phyloP scores from a whole-genome alignment of 2,888 invertebrate species.

The Dioctria linearis region DNA sequence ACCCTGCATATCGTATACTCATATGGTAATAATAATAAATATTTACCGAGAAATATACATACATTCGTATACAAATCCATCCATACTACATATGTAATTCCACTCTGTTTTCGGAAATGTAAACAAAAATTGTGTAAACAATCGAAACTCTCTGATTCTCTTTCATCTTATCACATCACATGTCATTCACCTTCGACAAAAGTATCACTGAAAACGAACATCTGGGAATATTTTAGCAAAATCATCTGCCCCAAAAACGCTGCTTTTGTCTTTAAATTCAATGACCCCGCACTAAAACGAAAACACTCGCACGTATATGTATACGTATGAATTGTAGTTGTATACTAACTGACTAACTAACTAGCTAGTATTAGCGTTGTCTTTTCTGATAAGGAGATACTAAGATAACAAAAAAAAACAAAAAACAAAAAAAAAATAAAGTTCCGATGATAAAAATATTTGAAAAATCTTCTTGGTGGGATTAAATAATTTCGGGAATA shows the following conservation, averaged over 20 bases:
- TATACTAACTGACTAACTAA: too few species aligned
- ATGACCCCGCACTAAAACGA: conserved; percentile 41
- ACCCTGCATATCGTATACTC: not conserved
- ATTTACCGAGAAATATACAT: not conserved
- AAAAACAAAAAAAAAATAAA: not conserved
- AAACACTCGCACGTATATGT: not conserved
- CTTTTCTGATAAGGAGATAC: conserved; percentile 30
- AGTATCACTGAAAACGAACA: conserved; percentile 3
- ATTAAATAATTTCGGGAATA: not conserved
- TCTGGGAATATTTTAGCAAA: conserved; percentile 40
- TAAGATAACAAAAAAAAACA: not conserved
- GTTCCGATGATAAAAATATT: conserved; percentile 2
- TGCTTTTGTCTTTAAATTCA: conserved; percentile 21
- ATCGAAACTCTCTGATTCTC: conserved; percentile 3
- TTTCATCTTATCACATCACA: conserved; percentile 13
- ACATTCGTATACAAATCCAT: too few species aligned
- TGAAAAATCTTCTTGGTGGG: not conserved
- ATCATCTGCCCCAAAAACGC: not conserved
- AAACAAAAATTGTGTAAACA: conserved; percentile 40
- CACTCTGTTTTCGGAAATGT: conserved; percentile 1
- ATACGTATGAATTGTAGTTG: too few species aligned
- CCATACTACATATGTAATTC: conserved; percentile 1
- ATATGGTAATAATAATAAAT: conserved; percentile 20
- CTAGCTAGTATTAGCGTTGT: too few species aligned
- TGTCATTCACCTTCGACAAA: conserved; percentile 40